A percentile compares a stretch with the other conserved stretches of the same genome.
Evolutionary conservation across 2,113 vertebrate species (phyloP).

Genomic region (Catharus fuscescens): DNA sequence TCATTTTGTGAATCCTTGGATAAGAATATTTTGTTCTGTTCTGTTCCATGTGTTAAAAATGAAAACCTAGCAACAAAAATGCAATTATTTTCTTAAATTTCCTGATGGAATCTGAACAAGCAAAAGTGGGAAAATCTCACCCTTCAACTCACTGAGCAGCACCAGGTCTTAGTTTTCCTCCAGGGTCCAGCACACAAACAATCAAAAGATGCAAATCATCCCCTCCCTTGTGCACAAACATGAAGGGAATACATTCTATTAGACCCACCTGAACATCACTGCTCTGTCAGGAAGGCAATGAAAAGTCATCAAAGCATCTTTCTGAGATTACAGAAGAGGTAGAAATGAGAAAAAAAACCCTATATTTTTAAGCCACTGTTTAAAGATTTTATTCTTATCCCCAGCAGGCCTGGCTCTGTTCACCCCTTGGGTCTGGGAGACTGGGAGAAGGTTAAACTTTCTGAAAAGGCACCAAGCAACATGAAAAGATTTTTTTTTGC

Average conservation of each 20-base stretch:
- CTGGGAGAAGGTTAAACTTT: neutral
- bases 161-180: neutral
- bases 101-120: neutral
- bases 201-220: neutral
- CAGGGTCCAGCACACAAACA: neutral
- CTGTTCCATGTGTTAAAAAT: neutral
- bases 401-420: neutral
- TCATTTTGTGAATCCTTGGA: neutral
- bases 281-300: neutral
- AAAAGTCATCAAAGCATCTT: neutral
- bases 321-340: neutral
- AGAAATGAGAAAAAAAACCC: neutral
- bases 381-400: neutral
- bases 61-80: neutral
- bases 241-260: fast-evolving
- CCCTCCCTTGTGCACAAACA: neutral
- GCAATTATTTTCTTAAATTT: neutral
- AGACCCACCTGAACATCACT: neutral
- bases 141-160: neutral
- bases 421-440: neutral
- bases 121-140: neutral
- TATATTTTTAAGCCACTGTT: neutral
- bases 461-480: neutral
- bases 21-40: neutral
- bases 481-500: neutral